Base-by-base conservation (phyloP, 2,797 vertebrate genomes). In the Rhyacichthys aspro region DNA sequence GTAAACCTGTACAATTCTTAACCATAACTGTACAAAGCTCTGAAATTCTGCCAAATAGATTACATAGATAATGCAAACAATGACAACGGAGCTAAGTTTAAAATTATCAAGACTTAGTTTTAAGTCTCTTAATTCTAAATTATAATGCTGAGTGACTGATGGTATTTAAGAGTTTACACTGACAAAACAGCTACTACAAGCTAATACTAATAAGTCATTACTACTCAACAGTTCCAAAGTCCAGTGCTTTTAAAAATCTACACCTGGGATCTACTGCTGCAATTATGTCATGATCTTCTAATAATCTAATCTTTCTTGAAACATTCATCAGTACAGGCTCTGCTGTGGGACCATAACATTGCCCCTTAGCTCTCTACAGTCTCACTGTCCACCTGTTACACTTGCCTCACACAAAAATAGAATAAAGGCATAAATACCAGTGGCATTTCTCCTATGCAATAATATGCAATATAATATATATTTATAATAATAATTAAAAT, bases 21-120 rank as follows among this genome's bases (percentile, higher is more conserved):
- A 52, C 61, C 63, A 71, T 65, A 75, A 67, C 47, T 10, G 17
- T 67, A 23, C 52, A 82, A 70, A 68, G 43, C 64, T 67, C 42
- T 50, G 0, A 58, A 52, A 64, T 72, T 60, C 39, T 69, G 14
- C 9, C 55, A 43, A 37, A n/a, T 10, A 28, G 2, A 12, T 14
- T 23, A 14, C 28, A 15, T 12, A 15, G 7, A 32, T 7, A 48
- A 36, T 19, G 16, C 4, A 53, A 9, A 41, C 8, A 53, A 10
- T 23, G 12, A 38, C 11, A 39, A 28, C n/a, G n/a, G n/a, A n/a
- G n/a, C 7, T 28, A 5, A 2, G 23, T 28, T 28, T 28, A 28
- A 2, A 28, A 28, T 1, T 28, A 6, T 28, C 4, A 28, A 28
- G 7, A 28, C 23, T 2, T 28, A n/a, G n/a, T n/a, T n/a, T n/a